These are phyloP conservation scores for Lynx canadensis DNA, from an alignment of 2,113 vertebrate species.

Conservation along the genomic window DNA sequence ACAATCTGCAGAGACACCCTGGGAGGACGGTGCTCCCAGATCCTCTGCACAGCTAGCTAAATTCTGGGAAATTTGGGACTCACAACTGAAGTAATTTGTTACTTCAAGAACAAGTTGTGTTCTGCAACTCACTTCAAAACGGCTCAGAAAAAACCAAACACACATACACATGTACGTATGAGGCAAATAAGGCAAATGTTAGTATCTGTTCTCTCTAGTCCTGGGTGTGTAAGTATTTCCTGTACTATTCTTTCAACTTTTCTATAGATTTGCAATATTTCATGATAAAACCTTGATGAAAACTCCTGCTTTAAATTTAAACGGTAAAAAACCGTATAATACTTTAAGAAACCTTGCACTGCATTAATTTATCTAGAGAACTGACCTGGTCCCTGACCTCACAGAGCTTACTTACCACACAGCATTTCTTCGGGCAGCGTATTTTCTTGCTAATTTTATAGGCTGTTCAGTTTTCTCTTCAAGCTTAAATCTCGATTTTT, in stretches of 20 bases:
- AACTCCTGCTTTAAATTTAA: conserved; percentile 13
- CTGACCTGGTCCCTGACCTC: background rate
- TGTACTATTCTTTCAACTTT: background rate
- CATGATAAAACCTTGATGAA: background rate
- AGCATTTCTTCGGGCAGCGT: background rate
- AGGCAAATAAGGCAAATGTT: background rate
- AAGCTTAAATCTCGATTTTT: background rate
- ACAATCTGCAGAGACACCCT: background rate
- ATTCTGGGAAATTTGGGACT: background rate
- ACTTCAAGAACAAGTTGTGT: background rate
- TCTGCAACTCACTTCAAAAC: background rate
- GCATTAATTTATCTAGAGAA: background rate
- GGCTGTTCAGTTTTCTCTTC: background rate
- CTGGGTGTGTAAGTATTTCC: background rate
- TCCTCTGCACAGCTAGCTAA: background rate
- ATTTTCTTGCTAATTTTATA: background rate
- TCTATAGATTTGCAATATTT: background rate
- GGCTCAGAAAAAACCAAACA: background rate
- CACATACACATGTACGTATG: background rate
- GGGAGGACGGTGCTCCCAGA: background rate
- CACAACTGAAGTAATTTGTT: background rate
- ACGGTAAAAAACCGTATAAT: background rate
- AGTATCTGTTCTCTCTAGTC: too few species aligned
- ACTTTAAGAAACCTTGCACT: background rate
- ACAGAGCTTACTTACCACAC: background rate